Evolutionary conservation across 1,140 invertebrate species (phyloP).

Genomic region (Dinoponera quadriceps): DNA sequence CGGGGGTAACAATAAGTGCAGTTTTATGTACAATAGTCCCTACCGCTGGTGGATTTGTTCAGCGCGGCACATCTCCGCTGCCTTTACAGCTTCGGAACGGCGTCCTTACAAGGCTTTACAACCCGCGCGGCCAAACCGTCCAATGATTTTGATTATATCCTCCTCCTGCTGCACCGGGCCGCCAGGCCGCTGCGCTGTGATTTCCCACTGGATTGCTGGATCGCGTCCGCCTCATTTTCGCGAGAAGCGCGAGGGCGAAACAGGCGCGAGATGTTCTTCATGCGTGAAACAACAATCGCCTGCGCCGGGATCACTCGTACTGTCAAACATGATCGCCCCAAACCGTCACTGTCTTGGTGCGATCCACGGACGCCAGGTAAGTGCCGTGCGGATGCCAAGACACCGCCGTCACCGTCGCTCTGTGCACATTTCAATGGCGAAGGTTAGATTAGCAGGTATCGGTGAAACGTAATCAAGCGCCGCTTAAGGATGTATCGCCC

Average conservation of each 20-base stretch:
- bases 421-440: slow-evolving; percentile 81
- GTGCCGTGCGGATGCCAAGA: slow-evolving; percentile 96
- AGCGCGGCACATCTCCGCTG: slow-evolving; percentile 19
- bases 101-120: slow-evolving; percentile 55
- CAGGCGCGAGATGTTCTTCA: slow-evolving; percentile 30
- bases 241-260: slow-evolving; percentile 14
- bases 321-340: slow-evolving; percentile 90
- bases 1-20: slow-evolving; percentile 65
- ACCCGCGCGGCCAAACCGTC: slow-evolving; percentile 30
- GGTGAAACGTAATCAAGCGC: no score
- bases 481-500: no score
- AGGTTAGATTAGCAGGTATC: slow-evolving; percentile 3
- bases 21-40: slow-evolving; percentile 71
- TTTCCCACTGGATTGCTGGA: neutral
- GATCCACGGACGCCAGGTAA: slow-evolving; percentile 94
- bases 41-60: slow-evolving; percentile 48
- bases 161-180: slow-evolving; percentile 31
- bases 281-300: slow-evolving; percentile 67
- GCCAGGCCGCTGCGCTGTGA: slow-evolving; percentile 8
- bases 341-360: slow-evolving; percentile 93
- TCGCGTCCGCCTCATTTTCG: slow-evolving; percentile 10
- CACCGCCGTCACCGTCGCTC: slow-evolving; percentile 94
- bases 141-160: slow-evolving; percentile 57
- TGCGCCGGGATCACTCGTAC: slow-evolving; percentile 72
- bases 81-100: slow-evolving; percentile 48